Evolutionary conservation across 2,113 vertebrate species (phyloP).

Genomic region (Chloebia gouldiae): DNA sequence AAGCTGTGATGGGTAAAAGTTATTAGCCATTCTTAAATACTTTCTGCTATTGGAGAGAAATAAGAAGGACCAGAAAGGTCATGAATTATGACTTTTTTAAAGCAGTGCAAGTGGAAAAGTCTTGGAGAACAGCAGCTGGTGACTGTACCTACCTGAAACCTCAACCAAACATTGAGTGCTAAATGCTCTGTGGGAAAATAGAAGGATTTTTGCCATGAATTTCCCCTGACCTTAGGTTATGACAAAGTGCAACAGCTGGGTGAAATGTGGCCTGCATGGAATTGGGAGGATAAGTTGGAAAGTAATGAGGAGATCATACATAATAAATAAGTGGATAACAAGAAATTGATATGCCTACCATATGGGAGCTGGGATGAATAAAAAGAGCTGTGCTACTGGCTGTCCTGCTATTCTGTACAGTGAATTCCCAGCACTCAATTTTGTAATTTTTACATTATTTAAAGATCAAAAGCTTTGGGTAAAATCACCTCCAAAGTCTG

Average conservation of each 20-base stretch:
- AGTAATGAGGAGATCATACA: constrained; percentile 33
- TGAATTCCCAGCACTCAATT: not conserved
- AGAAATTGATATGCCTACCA: constrained; percentile 51
- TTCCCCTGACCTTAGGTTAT: not conserved
- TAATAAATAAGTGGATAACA: constrained; percentile 57
- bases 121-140: not conserved
- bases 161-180: not conserved
- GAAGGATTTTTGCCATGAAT: not conserved
- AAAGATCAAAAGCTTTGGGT: not conserved
- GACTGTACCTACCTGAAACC: not conserved
- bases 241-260: constrained; percentile 35
- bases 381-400: not conserved
- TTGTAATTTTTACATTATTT: not conserved
- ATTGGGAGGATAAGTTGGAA: constrained; percentile 22
- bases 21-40: not conserved
- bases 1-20: not conserved
- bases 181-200: not conserved
- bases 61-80: not conserved
- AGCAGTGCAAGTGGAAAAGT: not conserved
- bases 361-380: not conserved
- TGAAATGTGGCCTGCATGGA: constrained; percentile 30
- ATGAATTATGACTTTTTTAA: not conserved
- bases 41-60: not conserved
- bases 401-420: not conserved
- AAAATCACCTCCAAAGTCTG: not conserved